Evolutionary conservation across 2,888 invertebrate genomes (phyloP).

Genomic region (Rotaria socialis): DNA sequence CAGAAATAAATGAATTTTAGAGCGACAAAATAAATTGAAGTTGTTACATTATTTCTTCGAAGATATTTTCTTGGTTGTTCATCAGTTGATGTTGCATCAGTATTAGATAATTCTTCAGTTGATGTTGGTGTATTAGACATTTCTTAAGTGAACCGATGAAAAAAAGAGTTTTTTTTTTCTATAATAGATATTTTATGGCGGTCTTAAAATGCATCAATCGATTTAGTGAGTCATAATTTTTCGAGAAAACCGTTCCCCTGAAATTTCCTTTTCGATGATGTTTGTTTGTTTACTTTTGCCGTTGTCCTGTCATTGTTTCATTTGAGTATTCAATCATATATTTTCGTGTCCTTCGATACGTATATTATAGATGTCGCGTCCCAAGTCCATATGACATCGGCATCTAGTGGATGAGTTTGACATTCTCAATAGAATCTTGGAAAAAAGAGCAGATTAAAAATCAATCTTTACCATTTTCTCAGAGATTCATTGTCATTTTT

Average conservation of each 20-base stretch:
- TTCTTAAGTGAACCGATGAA: background rate
- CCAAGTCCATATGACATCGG: too few species aligned
- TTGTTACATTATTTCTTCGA: background rate
- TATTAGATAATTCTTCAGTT: background rate
- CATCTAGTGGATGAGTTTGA: too few species aligned
- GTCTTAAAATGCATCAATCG: background rate
- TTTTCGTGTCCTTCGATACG: background rate
- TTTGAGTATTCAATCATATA: background rate
- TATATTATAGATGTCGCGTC: background rate
- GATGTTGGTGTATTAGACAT: background rate
- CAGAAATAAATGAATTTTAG: background rate
- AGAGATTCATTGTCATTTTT: too few species aligned
- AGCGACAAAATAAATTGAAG: background rate
- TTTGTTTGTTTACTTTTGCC: background rate
- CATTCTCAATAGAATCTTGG: too few species aligned
- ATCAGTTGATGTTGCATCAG: background rate
- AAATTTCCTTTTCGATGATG: background rate
- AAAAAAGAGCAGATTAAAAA: too few species aligned
- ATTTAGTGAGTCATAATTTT: background rate
- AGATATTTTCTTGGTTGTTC: conserved; percentile 11
- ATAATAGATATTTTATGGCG: background rate
- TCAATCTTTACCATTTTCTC: too few species aligned
- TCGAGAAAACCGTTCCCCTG: background rate
- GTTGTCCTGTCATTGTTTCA: background rate
- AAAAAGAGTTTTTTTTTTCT: background rate